These are phyloP conservation scores for Apis florea DNA, from an alignment of 1,140 invertebrate species.

Conservation along the genomic window DNA sequence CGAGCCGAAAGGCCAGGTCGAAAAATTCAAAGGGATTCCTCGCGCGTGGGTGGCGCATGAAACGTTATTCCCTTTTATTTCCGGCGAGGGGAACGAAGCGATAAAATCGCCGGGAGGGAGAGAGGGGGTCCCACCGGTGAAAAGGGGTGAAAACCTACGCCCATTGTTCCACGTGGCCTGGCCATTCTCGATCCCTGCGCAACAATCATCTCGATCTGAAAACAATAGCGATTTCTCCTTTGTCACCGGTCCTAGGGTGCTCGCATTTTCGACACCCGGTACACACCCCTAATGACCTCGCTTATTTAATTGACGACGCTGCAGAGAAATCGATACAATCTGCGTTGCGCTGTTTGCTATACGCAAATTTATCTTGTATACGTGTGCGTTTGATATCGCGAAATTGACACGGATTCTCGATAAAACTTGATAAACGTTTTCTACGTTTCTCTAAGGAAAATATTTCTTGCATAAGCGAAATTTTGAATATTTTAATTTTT, in stretches of 20 bases:
- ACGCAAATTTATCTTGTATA: not conserved
- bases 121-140: not conserved
- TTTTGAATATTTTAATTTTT: no score
- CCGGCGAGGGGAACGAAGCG: conserved; percentile 37
- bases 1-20: not conserved
- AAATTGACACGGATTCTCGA: not conserved
- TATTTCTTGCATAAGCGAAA: no score
- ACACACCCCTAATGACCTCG: conserved; percentile 54
- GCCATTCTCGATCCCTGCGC: conserved; percentile 39
- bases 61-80: conserved; percentile 65
- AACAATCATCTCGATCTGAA: conserved; percentile 52
- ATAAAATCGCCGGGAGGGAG: conserved; percentile 54
- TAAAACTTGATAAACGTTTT: not conserved
- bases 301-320: conserved; percentile 58
- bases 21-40: conserved; percentile 58
- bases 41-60: conserved; percentile 28
- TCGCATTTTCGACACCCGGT: conserved; percentile 35
- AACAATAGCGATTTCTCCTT: conserved; percentile 49
- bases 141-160: conserved; percentile 52
- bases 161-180: conserved; percentile 1
- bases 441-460: not conserved
- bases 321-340: conserved; percentile 50
- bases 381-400: not conserved
- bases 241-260: not conserved
- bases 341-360: conserved; percentile 20